Conservation (phyloP, 1,140 invertebrate species). For the Achatina immaculata region DNA sequence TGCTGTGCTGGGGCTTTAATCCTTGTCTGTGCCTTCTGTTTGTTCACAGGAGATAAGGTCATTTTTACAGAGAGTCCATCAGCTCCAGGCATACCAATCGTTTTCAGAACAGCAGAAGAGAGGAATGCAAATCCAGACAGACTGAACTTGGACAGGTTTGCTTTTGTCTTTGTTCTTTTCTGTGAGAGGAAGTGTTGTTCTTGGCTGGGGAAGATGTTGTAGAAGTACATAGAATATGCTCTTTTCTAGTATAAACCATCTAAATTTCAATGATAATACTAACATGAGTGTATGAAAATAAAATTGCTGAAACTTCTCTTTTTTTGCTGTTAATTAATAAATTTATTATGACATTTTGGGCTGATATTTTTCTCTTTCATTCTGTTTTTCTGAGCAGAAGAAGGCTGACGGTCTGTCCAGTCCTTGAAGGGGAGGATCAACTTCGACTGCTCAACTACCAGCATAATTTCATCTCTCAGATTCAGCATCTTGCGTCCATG, state of each 20-base stretch:
- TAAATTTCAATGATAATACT: too few relatives aligned
- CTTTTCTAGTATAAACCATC: neutral
- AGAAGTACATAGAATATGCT: neutral
- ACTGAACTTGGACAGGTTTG: constrained; percentile 70
- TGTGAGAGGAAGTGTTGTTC: too few relatives aligned
- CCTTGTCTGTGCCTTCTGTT: too few relatives aligned
- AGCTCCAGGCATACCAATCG: constrained; percentile 67
- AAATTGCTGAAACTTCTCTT: too few relatives aligned
- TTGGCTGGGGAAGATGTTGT: constrained; percentile 1
- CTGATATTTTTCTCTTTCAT: neutral
- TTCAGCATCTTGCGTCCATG: constrained; percentile 77
- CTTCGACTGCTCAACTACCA: constrained; percentile 88
- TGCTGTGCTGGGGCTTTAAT: too few relatives aligned
- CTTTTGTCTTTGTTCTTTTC: neutral
- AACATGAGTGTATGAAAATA: too few relatives aligned
- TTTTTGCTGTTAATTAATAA: too few relatives aligned
- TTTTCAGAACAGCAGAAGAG: constrained; percentile 69
- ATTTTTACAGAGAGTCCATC: constrained; percentile 68
- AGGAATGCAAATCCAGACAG: constrained; percentile 68
- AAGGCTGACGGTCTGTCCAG: constrained; percentile 74
- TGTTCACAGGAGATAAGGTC: constrained; percentile 69
- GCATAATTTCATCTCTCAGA: constrained; percentile 87
- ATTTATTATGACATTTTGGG: too few relatives aligned
- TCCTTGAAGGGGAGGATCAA: constrained; percentile 83
- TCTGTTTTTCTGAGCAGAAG: constrained; percentile 49